These are phyloP conservation scores for Epinephelus lanceolatus DNA, from an alignment of 2,113 vertebrate species.

Conservation along the genomic window DNA sequence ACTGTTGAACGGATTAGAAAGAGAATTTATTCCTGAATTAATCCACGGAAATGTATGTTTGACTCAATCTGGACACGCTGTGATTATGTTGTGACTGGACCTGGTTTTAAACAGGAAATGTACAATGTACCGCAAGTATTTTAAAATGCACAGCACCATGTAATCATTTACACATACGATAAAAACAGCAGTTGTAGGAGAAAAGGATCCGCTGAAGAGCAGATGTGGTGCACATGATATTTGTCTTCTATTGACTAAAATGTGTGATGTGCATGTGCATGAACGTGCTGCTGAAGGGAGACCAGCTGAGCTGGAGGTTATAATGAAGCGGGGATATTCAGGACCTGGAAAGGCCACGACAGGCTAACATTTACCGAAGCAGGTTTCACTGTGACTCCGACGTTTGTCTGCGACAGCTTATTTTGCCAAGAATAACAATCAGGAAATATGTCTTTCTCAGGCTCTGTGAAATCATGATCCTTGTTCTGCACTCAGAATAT, in stretches of 20 bases:
- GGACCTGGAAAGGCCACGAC: background rate
- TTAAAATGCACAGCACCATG: background rate
- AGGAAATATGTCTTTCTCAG: background rate
- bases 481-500: background rate
- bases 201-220: background rate
- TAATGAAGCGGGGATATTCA: constrained; percentile 19
- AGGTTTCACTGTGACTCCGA: constrained; percentile 17
- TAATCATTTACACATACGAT: background rate
- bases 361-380: constrained; percentile 31
- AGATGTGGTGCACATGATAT: no score
- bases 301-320: background rate
- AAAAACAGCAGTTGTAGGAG: background rate
- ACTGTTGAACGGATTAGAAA: background rate
- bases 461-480: background rate
- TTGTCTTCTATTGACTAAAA: background rate
- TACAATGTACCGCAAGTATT: background rate
- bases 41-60: background rate
- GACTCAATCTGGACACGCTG: background rate
- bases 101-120: background rate
- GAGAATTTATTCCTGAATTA: background rate
- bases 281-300: background rate
- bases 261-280: background rate
- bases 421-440: constrained; percentile 9
- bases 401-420: constrained; percentile 5
- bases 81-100: background rate